Percentiles rank a stretch among this genome's conserved stretches.
These are phyloP conservation scores for Cotesia congregata DNA, from an alignment of 2,888 invertebrate genomes.

Conservation along the genomic window DNA sequence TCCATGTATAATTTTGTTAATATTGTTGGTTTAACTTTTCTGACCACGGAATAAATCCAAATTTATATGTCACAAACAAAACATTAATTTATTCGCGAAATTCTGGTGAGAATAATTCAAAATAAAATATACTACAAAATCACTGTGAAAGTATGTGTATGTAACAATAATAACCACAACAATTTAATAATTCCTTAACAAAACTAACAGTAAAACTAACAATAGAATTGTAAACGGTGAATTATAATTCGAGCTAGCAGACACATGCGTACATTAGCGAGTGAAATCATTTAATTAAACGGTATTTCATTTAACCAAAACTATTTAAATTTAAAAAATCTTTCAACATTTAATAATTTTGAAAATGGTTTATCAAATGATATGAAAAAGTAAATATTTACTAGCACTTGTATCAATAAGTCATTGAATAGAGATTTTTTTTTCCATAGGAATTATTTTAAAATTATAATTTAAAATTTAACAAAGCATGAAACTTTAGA, in stretches of 20 bases:
- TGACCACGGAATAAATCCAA: not conserved
- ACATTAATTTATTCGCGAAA: not conserved
- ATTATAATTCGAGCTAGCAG: not conserved
- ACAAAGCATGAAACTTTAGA: too few relatives aligned
- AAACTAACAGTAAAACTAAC: conserved; percentile 10
- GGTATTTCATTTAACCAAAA: not conserved
- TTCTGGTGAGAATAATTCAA: not conserved
- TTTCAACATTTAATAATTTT: too few relatives aligned
- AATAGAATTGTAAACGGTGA: conserved; percentile 15
- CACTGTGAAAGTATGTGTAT: not conserved
- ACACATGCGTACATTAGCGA: not conserved
- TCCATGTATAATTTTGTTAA: not conserved
- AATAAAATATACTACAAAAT: not conserved
- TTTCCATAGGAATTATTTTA: too few relatives aligned
- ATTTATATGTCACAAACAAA: not conserved
- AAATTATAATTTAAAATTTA: too few relatives aligned
- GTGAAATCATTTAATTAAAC: conserved; percentile 2
- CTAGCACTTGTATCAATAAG: too few relatives aligned
- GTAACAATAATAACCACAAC: not conserved
- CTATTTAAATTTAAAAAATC: not conserved
- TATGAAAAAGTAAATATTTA: too few relatives aligned
- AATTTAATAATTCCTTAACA: not conserved
- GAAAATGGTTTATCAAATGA: too few relatives aligned
- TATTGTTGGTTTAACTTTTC: not conserved
- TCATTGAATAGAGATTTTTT: too few relatives aligned